These are phyloP conservation scores for Stomatorhinus ivindoensis DNA, from an alignment of 2,113 vertebrate species.

Conservation along the genomic window DNA sequence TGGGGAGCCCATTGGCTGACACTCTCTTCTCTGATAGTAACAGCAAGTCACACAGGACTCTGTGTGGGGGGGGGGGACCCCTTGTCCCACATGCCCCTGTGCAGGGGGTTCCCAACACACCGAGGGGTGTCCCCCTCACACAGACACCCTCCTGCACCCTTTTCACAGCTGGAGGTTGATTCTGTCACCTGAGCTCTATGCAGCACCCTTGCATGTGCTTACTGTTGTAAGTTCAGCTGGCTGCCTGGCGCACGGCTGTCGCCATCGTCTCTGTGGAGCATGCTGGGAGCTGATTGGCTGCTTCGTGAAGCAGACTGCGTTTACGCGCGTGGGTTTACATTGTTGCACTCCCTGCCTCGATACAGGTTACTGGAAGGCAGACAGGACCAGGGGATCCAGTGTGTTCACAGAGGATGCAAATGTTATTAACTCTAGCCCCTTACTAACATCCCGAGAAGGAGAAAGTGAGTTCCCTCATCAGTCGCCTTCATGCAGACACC, in stretches of 20 bases:
- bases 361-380: conserved; percentile 98
- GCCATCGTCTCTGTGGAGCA: background rate
- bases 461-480: conserved; percentile 91
- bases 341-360: conserved; percentile 60
- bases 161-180: background rate
- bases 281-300: conserved; percentile 17
- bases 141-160: background rate
- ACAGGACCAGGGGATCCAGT: conserved; percentile 83
- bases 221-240: background rate
- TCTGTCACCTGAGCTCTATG: background rate
- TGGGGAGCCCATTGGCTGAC: background rate
- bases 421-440: conserved; percentile 86
- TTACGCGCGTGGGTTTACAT: conserved; percentile 8
- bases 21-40: background rate
- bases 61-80: background rate
- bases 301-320: background rate
- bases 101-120: background rate
- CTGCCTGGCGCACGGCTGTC: background rate
- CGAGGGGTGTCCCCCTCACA: background rate
- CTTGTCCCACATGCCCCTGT: background rate
- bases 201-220: background rate
- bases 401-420: conserved; percentile 79
- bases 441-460: conserved; percentile 93
- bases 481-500: background rate
- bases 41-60: background rate